A percentile compares a stretch with the other conserved stretches of the same genome.
phyloP scores from a whole-genome alignment of 2,888 invertebrate genomes.

The Myopa tessellatipennis region DNA sequence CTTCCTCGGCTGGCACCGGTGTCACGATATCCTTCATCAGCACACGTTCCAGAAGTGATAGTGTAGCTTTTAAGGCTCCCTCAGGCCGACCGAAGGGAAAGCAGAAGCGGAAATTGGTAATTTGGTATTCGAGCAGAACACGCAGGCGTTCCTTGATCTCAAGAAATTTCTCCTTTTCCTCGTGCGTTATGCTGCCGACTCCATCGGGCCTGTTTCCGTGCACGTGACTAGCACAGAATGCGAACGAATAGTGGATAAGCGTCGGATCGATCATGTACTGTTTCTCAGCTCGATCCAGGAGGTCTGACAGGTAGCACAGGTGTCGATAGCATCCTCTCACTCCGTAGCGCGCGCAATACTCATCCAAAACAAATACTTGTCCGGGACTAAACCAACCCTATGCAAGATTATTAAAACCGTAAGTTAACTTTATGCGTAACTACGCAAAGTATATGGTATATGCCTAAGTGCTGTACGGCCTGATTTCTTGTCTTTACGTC shows the following conservation, averaged over 20 bases:
- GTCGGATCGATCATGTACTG: constrained; percentile 97
- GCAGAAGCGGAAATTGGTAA: constrained; percentile 98
- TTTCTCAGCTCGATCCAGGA: constrained; percentile 94
- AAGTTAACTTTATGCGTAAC: too few relatives aligned
- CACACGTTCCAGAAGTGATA: constrained; percentile 95
- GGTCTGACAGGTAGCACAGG: constrained; percentile 93
- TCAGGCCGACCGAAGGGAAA: constrained; percentile 99
- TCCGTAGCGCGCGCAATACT: constrained; percentile 97
- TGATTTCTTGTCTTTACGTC: too few relatives aligned
- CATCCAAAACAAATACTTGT: constrained; percentile 97
- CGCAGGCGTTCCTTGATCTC: constrained; percentile 96
- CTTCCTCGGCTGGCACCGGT: constrained; percentile 95
- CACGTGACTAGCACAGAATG: constrained; percentile 99
- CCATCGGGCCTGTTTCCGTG: constrained; percentile 99
- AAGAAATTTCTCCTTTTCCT: constrained; percentile 97
- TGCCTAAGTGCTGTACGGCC: too few relatives aligned
- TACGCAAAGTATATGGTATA: too few relatives aligned
- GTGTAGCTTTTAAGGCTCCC: constrained; percentile 95
- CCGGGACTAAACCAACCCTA: constrained; percentile 99
- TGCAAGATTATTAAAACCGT: constrained; percentile 14
- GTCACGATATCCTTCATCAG: constrained; percentile 99
- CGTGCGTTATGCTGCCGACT: constrained; percentile 97
- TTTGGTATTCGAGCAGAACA: constrained; percentile 94
- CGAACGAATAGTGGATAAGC: constrained; percentile 98
- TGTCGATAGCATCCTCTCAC: constrained; percentile 97